These are phyloP conservation scores for Andrena dorsata DNA, from an alignment of 2,888 invertebrate genomes.

Conservation along the genomic window DNA sequence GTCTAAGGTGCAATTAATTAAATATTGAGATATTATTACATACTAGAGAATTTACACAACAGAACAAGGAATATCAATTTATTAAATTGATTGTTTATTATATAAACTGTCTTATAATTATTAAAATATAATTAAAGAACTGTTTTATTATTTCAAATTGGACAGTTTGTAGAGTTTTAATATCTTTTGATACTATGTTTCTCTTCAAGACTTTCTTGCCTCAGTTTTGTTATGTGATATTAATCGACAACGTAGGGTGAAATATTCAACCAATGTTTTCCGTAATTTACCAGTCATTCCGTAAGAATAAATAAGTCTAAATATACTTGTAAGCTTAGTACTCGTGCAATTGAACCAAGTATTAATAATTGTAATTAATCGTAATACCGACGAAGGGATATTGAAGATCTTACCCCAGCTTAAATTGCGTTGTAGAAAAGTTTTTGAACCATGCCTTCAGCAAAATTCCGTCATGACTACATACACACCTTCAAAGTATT, in stretches of 20 bases:
- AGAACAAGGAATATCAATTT: background rate
- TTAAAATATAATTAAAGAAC: background rate
- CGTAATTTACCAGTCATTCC: constrained; percentile 38
- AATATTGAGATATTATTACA: constrained; percentile 17
- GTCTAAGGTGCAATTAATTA: constrained; percentile 27
- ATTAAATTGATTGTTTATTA: constrained; percentile 9
- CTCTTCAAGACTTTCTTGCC: background rate
- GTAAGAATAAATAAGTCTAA: constrained; percentile 27
- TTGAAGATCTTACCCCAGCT: constrained; percentile 21
- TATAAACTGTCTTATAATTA: background rate
- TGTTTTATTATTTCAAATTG: constrained; percentile 13
- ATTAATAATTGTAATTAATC: constrained; percentile 29
- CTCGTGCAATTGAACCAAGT: constrained; percentile 32
- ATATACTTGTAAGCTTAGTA: constrained; percentile 37
- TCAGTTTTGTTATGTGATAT: constrained; percentile 3
- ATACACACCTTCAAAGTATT: constrained; percentile 1
- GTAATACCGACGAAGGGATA: constrained; percentile 6
- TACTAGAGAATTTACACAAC: constrained; percentile 8
- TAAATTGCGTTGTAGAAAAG: constrained; percentile 19
- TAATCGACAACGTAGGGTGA: background rate
- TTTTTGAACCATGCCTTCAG: constrained; percentile 13
- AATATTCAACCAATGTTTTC: constrained; percentile 10
- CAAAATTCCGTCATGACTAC: constrained; percentile 14
- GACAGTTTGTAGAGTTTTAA: constrained; percentile 6
- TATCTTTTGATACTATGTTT: background rate